Percentiles rank a stretch among this genome's conserved stretches.
Conservation (phyloP, 2,888 invertebrate genomes). For the Erpobdella octoculata region DNA sequence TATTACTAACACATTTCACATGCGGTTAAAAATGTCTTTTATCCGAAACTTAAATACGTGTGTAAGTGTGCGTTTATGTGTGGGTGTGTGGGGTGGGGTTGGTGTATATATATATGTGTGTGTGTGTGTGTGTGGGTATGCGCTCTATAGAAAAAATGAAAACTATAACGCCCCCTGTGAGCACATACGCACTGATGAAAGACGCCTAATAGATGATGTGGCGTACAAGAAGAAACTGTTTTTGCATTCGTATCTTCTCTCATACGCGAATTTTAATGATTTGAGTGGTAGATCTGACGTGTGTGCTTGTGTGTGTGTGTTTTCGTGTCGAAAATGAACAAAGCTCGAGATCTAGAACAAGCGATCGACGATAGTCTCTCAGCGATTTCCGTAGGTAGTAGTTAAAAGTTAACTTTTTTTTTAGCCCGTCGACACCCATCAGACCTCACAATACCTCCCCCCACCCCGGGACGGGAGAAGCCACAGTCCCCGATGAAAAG, state of each 20-base stretch:
- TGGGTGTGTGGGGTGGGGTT: too few species aligned
- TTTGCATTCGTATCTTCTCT: constrained; percentile 9
- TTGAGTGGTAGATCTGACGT: constrained; percentile 4
- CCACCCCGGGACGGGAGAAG: not conserved
- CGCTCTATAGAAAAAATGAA: not conserved
- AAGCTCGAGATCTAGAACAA: not conserved
- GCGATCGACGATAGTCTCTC: too few species aligned
- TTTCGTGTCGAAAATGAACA: too few species aligned
- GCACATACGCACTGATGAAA: constrained; percentile 6
- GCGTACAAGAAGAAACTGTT: constrained; percentile 6
- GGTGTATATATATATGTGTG: too few species aligned
- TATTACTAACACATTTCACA: too few species aligned
- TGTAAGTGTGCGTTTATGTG: too few species aligned
- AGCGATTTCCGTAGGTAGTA: not conserved
- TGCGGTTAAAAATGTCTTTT: too few species aligned
- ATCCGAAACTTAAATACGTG: too few species aligned
- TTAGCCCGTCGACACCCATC: too few species aligned
- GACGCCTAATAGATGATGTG: constrained; percentile 11
- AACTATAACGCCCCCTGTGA: not conserved
- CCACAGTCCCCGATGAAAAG: not conserved
- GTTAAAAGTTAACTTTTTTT: not conserved
- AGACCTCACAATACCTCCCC: not conserved
- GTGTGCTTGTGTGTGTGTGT: too few species aligned
- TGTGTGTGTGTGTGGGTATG: too few species aligned
- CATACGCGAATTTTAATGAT: constrained; percentile 12